Evolutionary conservation across 2,888 invertebrate genomes (phyloP).

Genomic region (Drosophila merina): DNA sequence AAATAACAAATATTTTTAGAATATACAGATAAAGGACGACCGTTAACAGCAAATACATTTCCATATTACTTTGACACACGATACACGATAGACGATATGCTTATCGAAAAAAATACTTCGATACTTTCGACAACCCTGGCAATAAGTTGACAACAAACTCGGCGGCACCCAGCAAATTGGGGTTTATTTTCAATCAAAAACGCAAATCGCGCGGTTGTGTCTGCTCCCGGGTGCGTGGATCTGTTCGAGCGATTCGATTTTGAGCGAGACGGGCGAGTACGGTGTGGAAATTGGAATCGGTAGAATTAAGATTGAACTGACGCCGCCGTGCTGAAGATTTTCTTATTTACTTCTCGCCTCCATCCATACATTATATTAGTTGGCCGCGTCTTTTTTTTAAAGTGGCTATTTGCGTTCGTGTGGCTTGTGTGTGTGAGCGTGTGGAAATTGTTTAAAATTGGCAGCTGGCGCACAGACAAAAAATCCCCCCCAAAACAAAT

Average conservation of each 20-base stretch:
- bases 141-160: too few relatives aligned
- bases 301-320: constrained; percentile 11
- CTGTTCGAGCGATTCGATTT: constrained; percentile 11
- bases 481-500: constrained; percentile 18
- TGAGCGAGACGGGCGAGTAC: constrained; percentile 24
- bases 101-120: too few relatives aligned
- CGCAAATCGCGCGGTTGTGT: constrained; percentile 23
- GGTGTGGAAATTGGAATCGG: constrained; percentile 16
- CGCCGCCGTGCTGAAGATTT: constrained; percentile 53
- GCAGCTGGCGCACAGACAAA: constrained; percentile 38
- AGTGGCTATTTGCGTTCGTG: constrained; percentile 35
- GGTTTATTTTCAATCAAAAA: constrained; percentile 2
- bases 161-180: not conserved
- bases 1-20: too few relatives aligned
- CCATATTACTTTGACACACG: too few relatives aligned
- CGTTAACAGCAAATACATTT: too few relatives aligned
- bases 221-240: constrained; percentile 6
- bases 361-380: constrained; percentile 27
- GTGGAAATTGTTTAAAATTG: constrained; percentile 42
- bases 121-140: too few relatives aligned
- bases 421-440: constrained; percentile 34
- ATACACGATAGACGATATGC: too few relatives aligned
- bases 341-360: constrained; percentile 55
- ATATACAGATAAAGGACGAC: too few relatives aligned
- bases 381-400: constrained; percentile 41